A percentile compares a stretch with the other conserved stretches of the same genome.
phyloP scores from a whole-genome alignment of 1,140 invertebrate species.

The Aphaenogaster floridana region DNA sequence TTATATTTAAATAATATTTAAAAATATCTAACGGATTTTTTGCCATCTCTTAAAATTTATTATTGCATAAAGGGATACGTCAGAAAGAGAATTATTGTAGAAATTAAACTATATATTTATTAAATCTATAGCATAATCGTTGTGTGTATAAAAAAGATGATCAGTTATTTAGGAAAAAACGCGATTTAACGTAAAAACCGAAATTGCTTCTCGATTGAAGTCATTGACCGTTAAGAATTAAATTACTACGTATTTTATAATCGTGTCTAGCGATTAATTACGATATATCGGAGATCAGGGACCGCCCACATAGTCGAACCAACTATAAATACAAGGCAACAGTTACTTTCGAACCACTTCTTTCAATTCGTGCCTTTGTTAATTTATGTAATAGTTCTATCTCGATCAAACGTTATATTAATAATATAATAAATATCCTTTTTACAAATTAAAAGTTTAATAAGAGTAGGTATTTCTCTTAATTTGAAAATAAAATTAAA shows the following conservation, averaged over 20 bases:
- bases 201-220: conserved; percentile 30
- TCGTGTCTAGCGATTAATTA: conserved; percentile 79
- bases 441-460: conserved; percentile 1
- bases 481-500: not conserved
- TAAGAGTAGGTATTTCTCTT: not conserved
- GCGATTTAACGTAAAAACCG: conserved; percentile 56
- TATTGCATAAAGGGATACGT: not conserved
- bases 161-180: conserved; percentile 64
- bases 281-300: conserved; percentile 76
- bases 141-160: conserved; percentile 7
- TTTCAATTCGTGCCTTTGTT: not conserved
- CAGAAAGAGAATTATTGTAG: not conserved
- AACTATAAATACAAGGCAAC: conserved; percentile 56
- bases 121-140: not conserved
- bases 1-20: not conserved
- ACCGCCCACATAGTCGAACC: conserved; percentile 73
- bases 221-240: conserved; percentile 77
- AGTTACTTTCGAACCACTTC: conserved; percentile 13
- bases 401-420: not conserved
- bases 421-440: not conserved
- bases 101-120: not conserved
- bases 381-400: conserved; percentile 21
- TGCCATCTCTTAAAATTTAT: not conserved
- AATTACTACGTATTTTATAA: conserved; percentile 81
- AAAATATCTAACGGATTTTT: conserved; percentile 2